Percentiles rank a stretch among this genome's conserved stretches.
Evolutionary conservation across 1,140 invertebrate species (phyloP).

Genomic region (Solenopsis fugax): DNA sequence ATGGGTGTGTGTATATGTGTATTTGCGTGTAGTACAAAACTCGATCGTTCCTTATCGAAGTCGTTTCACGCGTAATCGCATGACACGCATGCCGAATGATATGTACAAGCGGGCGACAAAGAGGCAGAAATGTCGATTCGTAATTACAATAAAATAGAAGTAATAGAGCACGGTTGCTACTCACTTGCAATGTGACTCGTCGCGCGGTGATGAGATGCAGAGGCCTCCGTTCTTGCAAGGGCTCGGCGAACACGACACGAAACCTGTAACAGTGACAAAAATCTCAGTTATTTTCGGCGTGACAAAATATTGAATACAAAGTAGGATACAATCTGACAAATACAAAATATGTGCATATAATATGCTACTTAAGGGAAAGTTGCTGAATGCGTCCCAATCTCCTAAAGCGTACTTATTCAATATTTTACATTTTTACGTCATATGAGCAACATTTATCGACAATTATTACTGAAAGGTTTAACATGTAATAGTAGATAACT

Average conservation of each 20-base stretch:
- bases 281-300: constrained; percentile 29
- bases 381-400: no score
- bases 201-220: constrained; percentile 90
- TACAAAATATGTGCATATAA: no score
- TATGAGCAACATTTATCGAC: no score
- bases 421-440: no score
- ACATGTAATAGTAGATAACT: no score
- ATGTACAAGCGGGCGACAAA: background rate
- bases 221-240: constrained; percentile 94
- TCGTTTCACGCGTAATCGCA: constrained; percentile 52
- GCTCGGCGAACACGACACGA: constrained; percentile 94
- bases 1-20: no score
- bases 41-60: constrained; percentile 11
- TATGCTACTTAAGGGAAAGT: background rate
- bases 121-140: constrained; percentile 18
- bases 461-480: no score
- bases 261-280: constrained; percentile 89
- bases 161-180: constrained; percentile 82
- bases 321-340: background rate
- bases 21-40: background rate
- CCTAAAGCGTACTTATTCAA: no score
- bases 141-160: constrained; percentile 59
- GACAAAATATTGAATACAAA: constrained; percentile 27
- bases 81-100: constrained; percentile 52
- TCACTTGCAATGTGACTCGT: constrained; percentile 95